Evolutionary conservation across 2,113 vertebrate genomes (phyloP), one percentile per base, ranked within the genome.

Genomic region (Odobenus rosmarus): DNA sequence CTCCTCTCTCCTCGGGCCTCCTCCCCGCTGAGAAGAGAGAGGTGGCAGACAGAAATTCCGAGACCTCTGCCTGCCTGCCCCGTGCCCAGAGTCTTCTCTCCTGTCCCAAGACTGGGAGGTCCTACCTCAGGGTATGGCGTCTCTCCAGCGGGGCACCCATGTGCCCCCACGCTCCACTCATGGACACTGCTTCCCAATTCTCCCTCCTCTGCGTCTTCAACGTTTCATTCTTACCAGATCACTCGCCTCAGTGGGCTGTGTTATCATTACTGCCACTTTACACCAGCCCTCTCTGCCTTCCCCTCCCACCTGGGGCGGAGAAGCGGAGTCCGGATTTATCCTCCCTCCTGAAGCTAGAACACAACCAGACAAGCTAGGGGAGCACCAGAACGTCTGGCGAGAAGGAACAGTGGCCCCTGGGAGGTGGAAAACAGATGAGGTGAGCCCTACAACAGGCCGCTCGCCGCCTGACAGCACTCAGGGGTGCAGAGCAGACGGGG

Each of bases 361-460:
- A 59, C 15, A 7, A 31, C 53, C 31, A 84, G 55, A 24, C 28
- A 19, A 57, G 57, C 15, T 67, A 4, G 6, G 24, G 13, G 26
- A 72, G 71, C 31, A 42, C 14, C 9, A 39, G 62, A 31, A 55
- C 7, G 1, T 76, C 19, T 36, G 55, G 31, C 5, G 5, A 46
- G 39, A 64, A 76, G 59, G 49, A 57, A 26, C 0, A 0, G 64
- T 19, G 80, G 61, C 21, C 10, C 21, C 33, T 55, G 36, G 57
- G 71, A 85, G 92, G 36, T 3, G 14, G 62, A 13, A 72, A 72
- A 49, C 0, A 8, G 15, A 36, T 18, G 13, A 7, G 24, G 49
- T 31, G 49, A 51, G 51, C 11, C 57, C 53, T 1, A 5, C 1
- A 0, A 26, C 1, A 7, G 23, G 36, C 7, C 16, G 0, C 23